Evolutionary conservation across 2,797 vertebrate species (phyloP), one percentile per base, ranked within the genome.

Genomic region (Trachops cirrhosus): DNA sequence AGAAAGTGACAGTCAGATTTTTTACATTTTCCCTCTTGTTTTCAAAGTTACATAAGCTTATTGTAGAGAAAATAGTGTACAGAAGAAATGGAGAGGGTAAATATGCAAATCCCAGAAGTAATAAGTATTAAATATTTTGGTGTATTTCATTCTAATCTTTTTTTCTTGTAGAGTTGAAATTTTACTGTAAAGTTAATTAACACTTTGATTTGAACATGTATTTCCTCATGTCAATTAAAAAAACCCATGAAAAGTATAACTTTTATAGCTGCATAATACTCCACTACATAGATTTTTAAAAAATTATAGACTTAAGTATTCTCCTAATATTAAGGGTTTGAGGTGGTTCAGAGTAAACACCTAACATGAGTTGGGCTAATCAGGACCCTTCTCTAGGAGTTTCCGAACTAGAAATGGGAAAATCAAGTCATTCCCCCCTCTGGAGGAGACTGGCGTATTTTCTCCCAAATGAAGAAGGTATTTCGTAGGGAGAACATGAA

Each of bases 41-140:
- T 94, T 91, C 78, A 82, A 90, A 91, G 70, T 96, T 86, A 93
- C 26, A n/a, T 59, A 71, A 96, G 39, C 79, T 86, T 89, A 79
- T 87, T 62, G 19, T 32, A 94, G 54, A 4, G 44, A 70, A 73
- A 77, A 48, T 34, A 16, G 39, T 41, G 68, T 54, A 24, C 0
- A 77, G 71, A 80, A 71, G 54, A 87, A 82, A 54, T 29, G 3
- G 71, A 70, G 39, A 84, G 71, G 6, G 1, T 83, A 34, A 78
- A 78, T 46, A 46, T 46, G 19, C 32, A 75, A 46, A 79, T 16
- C 14, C 6, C 15, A 57, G 46, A 85, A 89, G 22, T 77, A 94
- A 86, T 57, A 78, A 52, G 18, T 70, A 24, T 44, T 83, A 75
- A 73, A 62, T n/a, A 85, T 44, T 80, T 92, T 89, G 22, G 29